Base-by-base conservation (phyloP, 2,797 vertebrate species). In the Hippoglossus hippoglossus region DNA sequence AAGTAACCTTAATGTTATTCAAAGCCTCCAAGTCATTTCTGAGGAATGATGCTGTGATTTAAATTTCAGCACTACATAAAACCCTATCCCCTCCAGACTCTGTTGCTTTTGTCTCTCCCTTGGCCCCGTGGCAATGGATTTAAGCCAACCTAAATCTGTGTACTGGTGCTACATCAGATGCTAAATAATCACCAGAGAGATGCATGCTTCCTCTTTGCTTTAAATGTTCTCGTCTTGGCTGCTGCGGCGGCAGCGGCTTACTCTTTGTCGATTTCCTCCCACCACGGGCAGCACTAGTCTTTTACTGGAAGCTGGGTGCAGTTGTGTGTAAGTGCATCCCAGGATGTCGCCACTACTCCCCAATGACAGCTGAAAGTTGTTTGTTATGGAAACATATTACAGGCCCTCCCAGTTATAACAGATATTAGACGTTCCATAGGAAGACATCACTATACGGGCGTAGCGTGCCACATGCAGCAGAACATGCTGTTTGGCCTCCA, bases 181-280 rank as follows among this genome's bases (percentile, higher is more conserved):
- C 88, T 89, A 79, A 87, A 77, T 87, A 88, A 85, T 89, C 83
- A 82, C 73, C 74, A 84, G 86, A 90, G 87, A 89, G 72, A 80
- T 76, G 74, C 63, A 51, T 54, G 63, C 73, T 89, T 85, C 76
- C 76, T 85, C 75, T 78, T 83, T 71, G 65, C 81, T 71, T 75
- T 82, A 82, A 87, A 83, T 79, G 84, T 79, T 81, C 62, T 63
- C n/a, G 56, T 67, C 60, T 79, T 82, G 81, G 79, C 82, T 81
- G 71, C 69, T 62, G 69, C 72, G 77, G 18, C 69, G 6, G 67
- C 77, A 58, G 80, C 71, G 41, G 69, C 75, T 86, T 75, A 77
- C 64, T 82, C 75, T 75, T 79, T 75, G 63, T 84, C 62, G 10
- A 73, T 74, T 78, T 76, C 73, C 83, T 82, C 68, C 75, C 73